phyloP scores from a whole-genome alignment of 2,888 invertebrate species.

The Drosophila engyochracea region DNA sequence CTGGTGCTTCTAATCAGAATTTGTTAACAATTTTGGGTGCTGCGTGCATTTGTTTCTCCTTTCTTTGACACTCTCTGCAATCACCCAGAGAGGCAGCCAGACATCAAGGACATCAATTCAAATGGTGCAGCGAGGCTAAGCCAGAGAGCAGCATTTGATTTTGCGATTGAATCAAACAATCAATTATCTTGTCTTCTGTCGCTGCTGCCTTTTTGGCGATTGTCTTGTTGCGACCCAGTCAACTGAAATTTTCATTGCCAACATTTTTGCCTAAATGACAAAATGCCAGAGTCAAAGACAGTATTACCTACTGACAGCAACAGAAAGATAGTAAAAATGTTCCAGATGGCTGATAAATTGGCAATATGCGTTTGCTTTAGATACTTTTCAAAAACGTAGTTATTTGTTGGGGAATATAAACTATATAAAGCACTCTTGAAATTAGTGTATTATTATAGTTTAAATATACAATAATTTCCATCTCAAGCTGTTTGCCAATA shows the following conservation, averaged over 20 bases:
- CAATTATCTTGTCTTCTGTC: slow-evolving; percentile 75
- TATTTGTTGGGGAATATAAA: not conserved
- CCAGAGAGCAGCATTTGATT: slow-evolving; percentile 70
- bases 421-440: not conserved
- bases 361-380: not conserved
- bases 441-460: not conserved
- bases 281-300: slow-evolving; percentile 29
- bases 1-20: slow-evolving; percentile 77
- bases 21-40: slow-evolving; percentile 75
- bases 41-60: slow-evolving; percentile 70
- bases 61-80: slow-evolving; percentile 74
- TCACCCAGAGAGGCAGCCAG: slow-evolving; percentile 53
- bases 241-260: slow-evolving; percentile 70
- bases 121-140: slow-evolving; percentile 35
- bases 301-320: slow-evolving; percentile 38
- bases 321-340: slow-evolving; percentile 26
- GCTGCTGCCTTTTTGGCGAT: slow-evolving; percentile 19
- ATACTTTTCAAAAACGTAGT: too few relatives aligned
- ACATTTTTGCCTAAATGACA: slow-evolving; percentile 61
- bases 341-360: slow-evolving; percentile 14
- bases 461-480: not conserved
- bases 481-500: not conserved
- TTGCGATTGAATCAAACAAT: slow-evolving; percentile 79
- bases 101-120: slow-evolving; percentile 48
- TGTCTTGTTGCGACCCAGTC: slow-evolving; percentile 33